Base-by-base conservation (phyloP, 1,140 invertebrate genomes). In the Solenopsis invicta region DNA sequence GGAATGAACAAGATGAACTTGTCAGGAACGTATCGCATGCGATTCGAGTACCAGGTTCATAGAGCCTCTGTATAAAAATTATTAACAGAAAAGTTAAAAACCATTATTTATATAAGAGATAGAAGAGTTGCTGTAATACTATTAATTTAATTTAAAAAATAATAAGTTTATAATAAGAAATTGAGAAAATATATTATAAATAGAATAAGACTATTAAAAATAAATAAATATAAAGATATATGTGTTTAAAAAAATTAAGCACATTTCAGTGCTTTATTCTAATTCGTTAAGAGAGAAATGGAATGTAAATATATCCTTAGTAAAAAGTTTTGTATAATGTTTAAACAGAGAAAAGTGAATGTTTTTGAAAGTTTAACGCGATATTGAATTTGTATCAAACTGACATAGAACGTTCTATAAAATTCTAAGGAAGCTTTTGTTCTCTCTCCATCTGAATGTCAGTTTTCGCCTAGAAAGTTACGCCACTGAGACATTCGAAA, bases 1-100 rank as follows among this genome's bases (percentile, higher is more conserved):
- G 29, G 29, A 86, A 86, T 71, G 77, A 86, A 75, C 56, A 34
- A 29, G 59, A 82, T 72, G 52, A 69, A 81, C 64, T 24, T 56
- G 50, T 82, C 77, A 52, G 62, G 37, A 66, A 21, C 24, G 24
- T 81, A 64, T 59, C n/a, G 48, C 9, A 54, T 61, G 21, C 34
- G 24, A 78, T 66, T 4, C n/a, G 16, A 54, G 5, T 18, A 52
- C 10, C 16, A 34, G 29, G 2, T 6, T 2, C 13, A 56, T 21
- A 24, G 29, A 29, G 4, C n/a, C 5, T 77, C 0, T 4, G 18
- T 21, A 67, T 21, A 45, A 66, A 80, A 80, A 52, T 52, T 54
- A 37, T 0, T 24, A 48, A 37, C 0, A 41, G 21, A 52, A n/a
- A 18, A 0, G 37, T 66, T 5, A 62, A 61, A 41, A 54, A 9